Evolutionary conservation across 2,797 vertebrate genomes (phyloP), one percentile per base, ranked within the genome.

Genomic region (Acanthurus lineatus): DNA sequence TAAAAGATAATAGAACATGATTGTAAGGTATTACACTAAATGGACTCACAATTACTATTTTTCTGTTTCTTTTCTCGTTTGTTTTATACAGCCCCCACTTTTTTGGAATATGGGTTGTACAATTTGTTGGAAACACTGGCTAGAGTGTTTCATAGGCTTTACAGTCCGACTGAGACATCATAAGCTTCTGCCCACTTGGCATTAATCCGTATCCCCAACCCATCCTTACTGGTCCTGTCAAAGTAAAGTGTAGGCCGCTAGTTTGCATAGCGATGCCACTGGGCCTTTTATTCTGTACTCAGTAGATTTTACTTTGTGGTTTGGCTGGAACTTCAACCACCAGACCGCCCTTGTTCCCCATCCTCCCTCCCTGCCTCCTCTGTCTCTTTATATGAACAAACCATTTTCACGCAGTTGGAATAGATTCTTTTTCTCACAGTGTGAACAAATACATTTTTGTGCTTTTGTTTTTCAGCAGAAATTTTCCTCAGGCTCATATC

Each of bases 391-490:
- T 83, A 91, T 82, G 76, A 87, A 90, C 42, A 93, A 95, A 89
- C 82, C 82, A 79, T 88, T 94, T 96, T 94, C 93, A 89, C 91
- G 76, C 93, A 93, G 91, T 95, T 94, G 88, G 91, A 95, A 94
- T 90, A 92, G 75, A 86, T 94, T 93, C 76, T 69, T 93, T 95
- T 94, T 77, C 80, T 90, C 87, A 85, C 87, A 89, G 89, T 93
- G 92, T 95, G 93, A 96, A 96, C 93, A 94, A 91, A 94, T 94
- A 32, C 89, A 92, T 84, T 87, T 96, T 95, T 96, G 7, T 66
- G 17, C 35, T 69, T 42, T 44, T 71, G 42, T 77, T 72, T 44
- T 64, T 64, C 9, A 22, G 58, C 35, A 64, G 45, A 56, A 52
- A 52, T 56, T 6, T 44, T 32, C 17, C 3, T 1, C 8, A 22